phyloP scores from a whole-genome alignment of 2,888 invertebrate genomes.

The Hyles lineata region DNA sequence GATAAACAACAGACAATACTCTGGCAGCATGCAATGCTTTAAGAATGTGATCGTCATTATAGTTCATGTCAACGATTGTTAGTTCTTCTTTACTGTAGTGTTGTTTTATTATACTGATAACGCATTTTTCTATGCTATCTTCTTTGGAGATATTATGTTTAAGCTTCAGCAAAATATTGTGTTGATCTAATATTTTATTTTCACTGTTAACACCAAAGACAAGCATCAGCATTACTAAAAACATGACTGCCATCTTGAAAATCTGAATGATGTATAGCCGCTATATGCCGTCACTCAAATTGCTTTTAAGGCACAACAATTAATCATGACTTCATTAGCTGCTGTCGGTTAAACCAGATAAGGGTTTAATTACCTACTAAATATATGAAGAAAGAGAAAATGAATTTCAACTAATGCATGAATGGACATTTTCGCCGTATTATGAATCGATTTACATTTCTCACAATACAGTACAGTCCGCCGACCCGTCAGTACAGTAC shows the following conservation, averaged over 20 bases:
- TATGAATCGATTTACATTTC: too few relatives aligned
- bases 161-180: background rate
- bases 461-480: too few relatives aligned
- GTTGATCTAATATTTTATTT: background rate
- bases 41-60: conserved; percentile 35
- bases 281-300: too few relatives aligned
- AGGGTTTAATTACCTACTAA: too few relatives aligned
- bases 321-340: too few relatives aligned
- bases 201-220: background rate
- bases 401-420: too few relatives aligned
- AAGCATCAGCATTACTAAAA: conserved; percentile 26
- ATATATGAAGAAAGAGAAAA: too few relatives aligned
- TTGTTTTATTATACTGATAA: conserved; percentile 37
- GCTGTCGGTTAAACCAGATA: too few relatives aligned
- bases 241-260: conserved; percentile 40
- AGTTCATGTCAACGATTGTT: conserved; percentile 38
- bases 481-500: too few relatives aligned
- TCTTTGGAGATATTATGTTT: background rate
- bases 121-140: conserved; percentile 35
- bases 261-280: conserved; percentile 1
- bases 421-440: too few relatives aligned
- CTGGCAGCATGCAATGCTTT: conserved; percentile 39
- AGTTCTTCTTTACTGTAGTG: conserved; percentile 40
- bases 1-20: conserved; percentile 24
- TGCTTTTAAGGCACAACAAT: too few relatives aligned